Base-by-base conservation (phyloP, 2,113 vertebrate genomes). In the Platichthys flesus region DNA sequence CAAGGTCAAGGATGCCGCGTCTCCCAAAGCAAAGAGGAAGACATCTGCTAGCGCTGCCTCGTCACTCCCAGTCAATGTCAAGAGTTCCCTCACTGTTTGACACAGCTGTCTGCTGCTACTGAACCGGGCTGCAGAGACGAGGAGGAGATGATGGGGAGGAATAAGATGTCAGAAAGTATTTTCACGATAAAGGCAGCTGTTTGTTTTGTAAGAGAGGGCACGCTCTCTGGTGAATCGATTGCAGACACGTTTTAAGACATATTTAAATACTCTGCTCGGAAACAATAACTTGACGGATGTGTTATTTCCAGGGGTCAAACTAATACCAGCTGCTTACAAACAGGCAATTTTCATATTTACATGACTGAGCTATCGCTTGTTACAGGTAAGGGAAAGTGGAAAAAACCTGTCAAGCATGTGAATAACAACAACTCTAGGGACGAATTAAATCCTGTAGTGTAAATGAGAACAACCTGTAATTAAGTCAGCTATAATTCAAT, bases 1-100 rank as follows among this genome's bases (percentile, higher is more conserved):
- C 75, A 87, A 91, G 90, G 88, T 92, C 90, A 88, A 92, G 86
- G 87, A 91, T 89, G 86, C 85, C 23, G 83, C 83, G 80, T 88
- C 88, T 90, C 83, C 88, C 83, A 82, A 89, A 92, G 89, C 90
- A 85, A 85, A 83, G 78, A 89, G 79, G 81, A 86, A 89, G 89
- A 90, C 88, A 90, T 92, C 90, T 90, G 90, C 87, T 86, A 26
- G 81, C 83, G 28, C 85, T 82, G 87, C 90, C 86, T 85, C 87
- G 84, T 92, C 92, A 85, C 88, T 90, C 86, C 76, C 60, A 80
- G 90, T 91, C 85, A 90, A 83, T 89, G 91, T 92, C 90, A 92
- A 87, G 87, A 84, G 85, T 88, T 85, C 81, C 71, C 79, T 59
- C 76, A 20, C 74, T 82, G 82, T 82, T 83, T 89, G 91, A 87